A percentile compares a stretch with the other conserved stretches of the same genome.
Evolutionary conservation across 2,113 vertebrate genomes (phyloP).

Genomic region (Melozone crissalis): DNA sequence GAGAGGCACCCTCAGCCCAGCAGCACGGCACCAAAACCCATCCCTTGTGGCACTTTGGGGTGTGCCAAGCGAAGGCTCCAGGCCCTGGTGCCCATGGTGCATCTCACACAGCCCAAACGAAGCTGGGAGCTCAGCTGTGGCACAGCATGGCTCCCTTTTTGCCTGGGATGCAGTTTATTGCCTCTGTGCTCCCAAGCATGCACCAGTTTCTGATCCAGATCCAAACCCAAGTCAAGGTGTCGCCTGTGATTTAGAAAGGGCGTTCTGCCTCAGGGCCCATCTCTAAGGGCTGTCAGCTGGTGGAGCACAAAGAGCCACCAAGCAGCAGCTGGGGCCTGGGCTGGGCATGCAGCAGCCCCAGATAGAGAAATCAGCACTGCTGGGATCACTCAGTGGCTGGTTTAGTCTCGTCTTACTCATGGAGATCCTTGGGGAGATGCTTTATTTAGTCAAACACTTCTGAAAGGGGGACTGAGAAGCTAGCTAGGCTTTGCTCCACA

Average conservation of each 20-base stretch:
- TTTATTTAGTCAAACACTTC: background rate
- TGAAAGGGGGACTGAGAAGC: background rate
- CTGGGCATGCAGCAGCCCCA: background rate
- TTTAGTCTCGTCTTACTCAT: background rate
- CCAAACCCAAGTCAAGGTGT: constrained; percentile 26
- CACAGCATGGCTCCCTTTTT: background rate
- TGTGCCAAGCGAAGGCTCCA: background rate
- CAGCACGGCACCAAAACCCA: background rate
- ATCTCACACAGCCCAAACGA: background rate
- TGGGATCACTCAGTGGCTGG: background rate
- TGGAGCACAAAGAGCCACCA: background rate
- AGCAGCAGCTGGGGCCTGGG: background rate
- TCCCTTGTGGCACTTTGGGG: background rate
- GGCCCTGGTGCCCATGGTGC: background rate
- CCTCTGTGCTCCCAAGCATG: constrained; percentile 12
- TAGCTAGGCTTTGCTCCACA: background rate
- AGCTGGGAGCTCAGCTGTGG: background rate
- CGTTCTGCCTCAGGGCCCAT: background rate
- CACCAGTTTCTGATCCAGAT: constrained; percentile 14
- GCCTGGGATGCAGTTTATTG: background rate
- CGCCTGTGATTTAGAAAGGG: constrained; percentile 32
- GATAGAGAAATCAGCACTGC: background rate
- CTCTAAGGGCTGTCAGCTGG: background rate
- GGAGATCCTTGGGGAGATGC: background rate
- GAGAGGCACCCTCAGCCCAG: background rate